A percentile compares a stretch with the other conserved stretches of the same genome.
Conservation (phyloP, 2,113 vertebrate species). For the Centrocercus urophasianus region DNA sequence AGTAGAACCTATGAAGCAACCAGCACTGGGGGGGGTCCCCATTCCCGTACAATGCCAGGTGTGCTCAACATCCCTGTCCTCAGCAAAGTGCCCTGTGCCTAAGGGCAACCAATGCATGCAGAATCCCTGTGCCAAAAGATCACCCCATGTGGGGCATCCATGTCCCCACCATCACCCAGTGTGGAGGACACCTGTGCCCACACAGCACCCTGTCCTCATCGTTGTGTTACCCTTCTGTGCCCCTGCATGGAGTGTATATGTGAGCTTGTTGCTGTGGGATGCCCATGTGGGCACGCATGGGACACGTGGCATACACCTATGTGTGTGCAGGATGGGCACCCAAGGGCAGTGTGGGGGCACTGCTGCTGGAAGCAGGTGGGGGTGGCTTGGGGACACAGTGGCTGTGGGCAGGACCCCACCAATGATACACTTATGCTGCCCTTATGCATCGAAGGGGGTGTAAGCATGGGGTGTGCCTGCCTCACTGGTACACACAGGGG, state of each 20-base stretch:
- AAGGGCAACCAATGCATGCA: rapidly evolving
- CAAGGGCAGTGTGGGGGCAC: not conserved
- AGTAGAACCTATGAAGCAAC: not conserved
- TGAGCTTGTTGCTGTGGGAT: not conserved
- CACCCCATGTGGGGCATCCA: not conserved
- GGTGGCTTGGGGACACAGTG: not conserved
- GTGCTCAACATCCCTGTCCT: not conserved
- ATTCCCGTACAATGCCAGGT: not conserved
- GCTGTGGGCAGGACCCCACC: not conserved
- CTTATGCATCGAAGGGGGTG: not conserved
- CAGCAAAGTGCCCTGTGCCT: not conserved
- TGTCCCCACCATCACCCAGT: not conserved
- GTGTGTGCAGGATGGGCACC: not conserved
- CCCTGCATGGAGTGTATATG: not conserved
- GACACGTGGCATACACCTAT: not conserved
- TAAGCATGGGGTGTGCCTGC: not conserved
- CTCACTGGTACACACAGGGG: rapidly evolving
- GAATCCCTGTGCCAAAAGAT: not conserved
- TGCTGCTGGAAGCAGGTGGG: not conserved
- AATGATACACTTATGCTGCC: not conserved
- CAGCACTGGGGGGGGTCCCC: rapidly evolving
- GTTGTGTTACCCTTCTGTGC: rapidly evolving
- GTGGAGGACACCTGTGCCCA: not conserved
- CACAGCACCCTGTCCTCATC: no score
- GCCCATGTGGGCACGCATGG: rapidly evolving